These are phyloP conservation scores for Herpailurus yagouaroundi DNA, from an alignment of 2,113 vertebrate species.

Conservation along the genomic window DNA sequence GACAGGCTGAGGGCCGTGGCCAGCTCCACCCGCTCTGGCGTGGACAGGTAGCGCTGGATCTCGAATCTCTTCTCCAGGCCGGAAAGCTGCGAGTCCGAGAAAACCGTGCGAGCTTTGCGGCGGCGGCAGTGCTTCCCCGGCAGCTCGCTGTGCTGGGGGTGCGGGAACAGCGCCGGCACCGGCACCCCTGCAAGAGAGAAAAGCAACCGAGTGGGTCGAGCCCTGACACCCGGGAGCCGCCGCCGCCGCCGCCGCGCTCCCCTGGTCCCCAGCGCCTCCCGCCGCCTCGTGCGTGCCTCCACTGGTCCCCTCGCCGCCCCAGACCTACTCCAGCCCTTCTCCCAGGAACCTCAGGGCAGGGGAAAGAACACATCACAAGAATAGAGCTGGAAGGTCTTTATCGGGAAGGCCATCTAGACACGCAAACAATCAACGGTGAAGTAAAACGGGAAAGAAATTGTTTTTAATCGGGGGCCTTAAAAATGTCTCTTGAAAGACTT, in stretches of 20 bases:
- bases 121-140: constrained; percentile 97
- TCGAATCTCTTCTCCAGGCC: constrained; percentile 98
- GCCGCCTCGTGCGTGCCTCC: not conserved
- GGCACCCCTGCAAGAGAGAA: constrained; percentile 90
- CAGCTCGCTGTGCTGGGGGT: constrained; percentile 90
- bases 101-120: constrained; percentile 96
- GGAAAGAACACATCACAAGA: not conserved
- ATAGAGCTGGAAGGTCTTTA: constrained; percentile 23
- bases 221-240: fast-evolving
- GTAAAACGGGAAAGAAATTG: not conserved
- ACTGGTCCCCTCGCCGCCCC: not conserved
- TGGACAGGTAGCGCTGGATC: constrained; percentile 97
- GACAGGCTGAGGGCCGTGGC: constrained; percentile 98
- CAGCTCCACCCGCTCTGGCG: constrained; percentile 96
- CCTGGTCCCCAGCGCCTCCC: not conserved
- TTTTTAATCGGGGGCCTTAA: not conserved
- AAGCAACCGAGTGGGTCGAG: not conserved
- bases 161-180: constrained; percentile 95
- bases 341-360: not conserved
- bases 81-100: constrained; percentile 98
- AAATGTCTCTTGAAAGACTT: not conserved
- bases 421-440: not conserved
- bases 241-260: not conserved
- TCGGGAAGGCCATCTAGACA: not conserved
- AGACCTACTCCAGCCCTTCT: not conserved